Evolutionary conservation across 2,888 invertebrate genomes (phyloP), one percentile per base, ranked within the genome.

Genomic region (Athalia rosae): DNA sequence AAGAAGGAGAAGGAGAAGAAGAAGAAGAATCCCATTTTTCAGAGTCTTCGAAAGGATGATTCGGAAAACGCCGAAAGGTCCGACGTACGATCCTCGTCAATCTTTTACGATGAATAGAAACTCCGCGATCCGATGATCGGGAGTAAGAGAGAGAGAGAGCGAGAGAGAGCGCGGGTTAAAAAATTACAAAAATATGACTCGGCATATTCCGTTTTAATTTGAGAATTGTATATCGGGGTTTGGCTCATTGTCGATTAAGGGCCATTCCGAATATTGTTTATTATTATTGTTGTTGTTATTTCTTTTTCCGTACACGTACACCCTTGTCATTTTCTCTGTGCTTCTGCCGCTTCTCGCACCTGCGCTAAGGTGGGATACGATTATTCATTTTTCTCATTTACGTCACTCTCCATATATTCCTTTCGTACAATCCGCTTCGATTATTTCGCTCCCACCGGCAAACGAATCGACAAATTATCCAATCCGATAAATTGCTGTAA

Each of bases 131-230:
- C 11, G 15, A 50, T 28, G 53, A 69, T 15, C 50, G 6, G 56
- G 11, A 66, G 15, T 50, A 50, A 28, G 41, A 58, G 71, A 58
- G 58, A 9, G 13, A 58, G n/a, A n/a, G 43, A 5, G n/a, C n/a
- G n/a, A n/a, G n/a, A n/a, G n/a, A n/a, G n/a, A n/a, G n/a, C n/a
- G n/a, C n/a, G n/a, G 6, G 28, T 71, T 74, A 15, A 62, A 74
- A 61, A 61, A 62, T 62, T 48, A 71, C 71, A 9, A 43, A 45
- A 71, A 71, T 71, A 71, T 71, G 71, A 71, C 71, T 71, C 8
- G 13, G 71, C 71, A 71, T n/a, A 45, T 71, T 71, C 50, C 43
- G 3, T 58, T 58, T 4, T 71, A 58, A 58, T 71, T 71, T 71
- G 28, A 13, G 9, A 43, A 71, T 58, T 71, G 71, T 58, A 71